These are phyloP conservation scores for Chelidonichthys spinosus DNA, from an alignment of 2,797 vertebrate genomes.

Conservation along the genomic window DNA sequence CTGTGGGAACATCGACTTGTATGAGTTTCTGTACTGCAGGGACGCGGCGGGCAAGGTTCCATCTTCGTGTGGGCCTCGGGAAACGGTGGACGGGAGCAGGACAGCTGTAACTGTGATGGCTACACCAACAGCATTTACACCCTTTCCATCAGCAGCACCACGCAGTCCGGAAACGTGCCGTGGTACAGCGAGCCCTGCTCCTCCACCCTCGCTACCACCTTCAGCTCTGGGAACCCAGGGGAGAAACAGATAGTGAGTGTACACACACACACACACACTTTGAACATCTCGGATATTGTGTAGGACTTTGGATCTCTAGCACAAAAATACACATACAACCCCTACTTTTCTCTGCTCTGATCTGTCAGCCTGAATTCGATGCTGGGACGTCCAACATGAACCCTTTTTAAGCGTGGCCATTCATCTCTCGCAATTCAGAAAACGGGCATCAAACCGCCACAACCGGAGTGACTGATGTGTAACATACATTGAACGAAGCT, in stretches of 20 bases:
- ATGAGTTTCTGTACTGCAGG: constrained; percentile 77
- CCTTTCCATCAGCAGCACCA: constrained; percentile 97
- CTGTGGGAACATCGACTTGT: constrained; percentile 3
- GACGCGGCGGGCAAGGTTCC: constrained; percentile 92
- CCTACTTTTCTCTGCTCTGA: background rate
- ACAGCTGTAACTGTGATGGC: constrained; percentile 99
- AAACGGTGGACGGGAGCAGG: constrained; percentile 93
- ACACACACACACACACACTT: constrained; percentile 17
- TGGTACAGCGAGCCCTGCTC: constrained; percentile 99
- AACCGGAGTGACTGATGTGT: constrained; percentile 51
- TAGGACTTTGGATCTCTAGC: constrained; percentile 15
- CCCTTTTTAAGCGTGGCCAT: background rate
- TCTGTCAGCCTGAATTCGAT: constrained; percentile 7
- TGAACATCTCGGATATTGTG: constrained; percentile 26
- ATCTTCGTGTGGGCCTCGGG: constrained; percentile 99
- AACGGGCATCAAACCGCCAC: constrained; percentile 47
- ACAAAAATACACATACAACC: constrained; percentile 23
- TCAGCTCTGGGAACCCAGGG: constrained; percentile 95
- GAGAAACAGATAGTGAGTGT: constrained; percentile 97
- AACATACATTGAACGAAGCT: constrained; percentile 53
- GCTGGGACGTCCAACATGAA: background rate
- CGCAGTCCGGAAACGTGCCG: constrained; percentile 93
- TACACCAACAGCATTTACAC: constrained; percentile 99
- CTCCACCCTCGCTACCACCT: constrained; percentile 96
- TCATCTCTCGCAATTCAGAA: constrained; percentile 19